Evolutionary conservation across 2,113 vertebrate species (phyloP), one percentile per base, ranked within the genome.

Genomic region (Perca schrenkii): DNA sequence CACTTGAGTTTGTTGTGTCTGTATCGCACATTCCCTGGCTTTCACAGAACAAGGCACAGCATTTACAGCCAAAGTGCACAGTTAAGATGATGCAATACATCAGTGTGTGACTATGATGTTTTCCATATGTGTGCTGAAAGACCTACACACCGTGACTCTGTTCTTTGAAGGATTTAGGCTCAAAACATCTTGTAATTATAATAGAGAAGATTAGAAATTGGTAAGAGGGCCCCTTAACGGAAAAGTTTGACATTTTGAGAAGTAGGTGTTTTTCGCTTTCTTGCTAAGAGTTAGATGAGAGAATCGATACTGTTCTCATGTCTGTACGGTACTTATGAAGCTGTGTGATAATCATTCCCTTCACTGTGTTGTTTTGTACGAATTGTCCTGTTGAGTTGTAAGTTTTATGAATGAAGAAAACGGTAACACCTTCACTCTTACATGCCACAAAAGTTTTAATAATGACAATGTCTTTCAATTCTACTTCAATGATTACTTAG

Each of bases 71-170:
- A n/a, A 16, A 62, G 63, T 49, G 28, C 49, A 22, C 67, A 31
- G 15, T 60, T 4, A 19, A 17, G 60, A 76, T 76, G 72, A 76
- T 71, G 77, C 72, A 85, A 76, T 40, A 31, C 50, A 11, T 43
- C 10, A 53, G 2, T 25, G 72, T 64, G 52, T 28, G 53, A 8
- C 52, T 31, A 0, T 54, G 66, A 72, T 66, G 16, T 34, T 66
- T 80, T 31, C 78, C 78, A 81, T 25, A 47, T 85, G 83, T 58
- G 60, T 0, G 1, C 28, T 46, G 22, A 28, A 70, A 75, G 52
- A 58, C 19, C 12, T 25, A 13, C 49, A 56, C 40, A 19, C 25
- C 5, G 0, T 36, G 17, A 21, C 25, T 57, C 25, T 22, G n/a
- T 8, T 50, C 17, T 49, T 15, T 22, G n/a, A 40, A 28, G 4